Conservation (phyloP, 53 echinoderm and acorn worm genomes). For the Holothuria scabra region DNA sequence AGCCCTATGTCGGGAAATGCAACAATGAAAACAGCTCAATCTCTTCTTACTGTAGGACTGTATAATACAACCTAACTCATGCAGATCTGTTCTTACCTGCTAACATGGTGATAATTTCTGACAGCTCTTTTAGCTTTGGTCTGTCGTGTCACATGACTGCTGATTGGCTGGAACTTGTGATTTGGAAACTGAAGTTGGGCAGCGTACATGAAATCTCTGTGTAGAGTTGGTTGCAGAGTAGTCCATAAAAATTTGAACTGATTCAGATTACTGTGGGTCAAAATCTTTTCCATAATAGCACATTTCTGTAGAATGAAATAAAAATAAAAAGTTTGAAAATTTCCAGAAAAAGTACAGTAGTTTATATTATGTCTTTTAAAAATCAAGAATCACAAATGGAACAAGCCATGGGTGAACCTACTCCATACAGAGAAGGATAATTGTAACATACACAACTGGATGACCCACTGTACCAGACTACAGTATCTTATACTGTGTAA, state of each 20-base stretch:
- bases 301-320: conserved; percentile 66
- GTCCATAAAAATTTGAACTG: conserved; percentile 97
- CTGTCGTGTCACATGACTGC: conserved; percentile 74
- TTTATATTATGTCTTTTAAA: background rate
- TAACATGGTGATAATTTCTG: conserved; percentile 84
- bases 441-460: too few relatives aligned
- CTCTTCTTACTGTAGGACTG: too few relatives aligned
- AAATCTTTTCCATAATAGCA: conserved; percentile 77
- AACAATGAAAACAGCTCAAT: too few relatives aligned
- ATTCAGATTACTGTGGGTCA: conserved; percentile 82
- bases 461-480: too few relatives aligned
- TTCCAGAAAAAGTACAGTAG: background rate
- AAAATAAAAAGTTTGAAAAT: too few relatives aligned
- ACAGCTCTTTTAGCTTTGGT: conserved; percentile 78
- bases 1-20: too few relatives aligned
- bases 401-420: too few relatives aligned
- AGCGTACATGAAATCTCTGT: conserved; percentile 98
- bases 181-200: conserved; percentile 81
- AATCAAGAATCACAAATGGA: too few relatives aligned
- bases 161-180: conserved; percentile 76
- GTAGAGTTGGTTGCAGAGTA: conserved; percentile 82
- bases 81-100: conserved; percentile 64
- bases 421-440: too few relatives aligned
- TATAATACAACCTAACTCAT: too few relatives aligned
- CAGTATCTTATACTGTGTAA: too few relatives aligned